Evolutionary conservation across 2,888 invertebrate species (phyloP).

Genomic region (Ganaspis brasiliensis): DNA sequence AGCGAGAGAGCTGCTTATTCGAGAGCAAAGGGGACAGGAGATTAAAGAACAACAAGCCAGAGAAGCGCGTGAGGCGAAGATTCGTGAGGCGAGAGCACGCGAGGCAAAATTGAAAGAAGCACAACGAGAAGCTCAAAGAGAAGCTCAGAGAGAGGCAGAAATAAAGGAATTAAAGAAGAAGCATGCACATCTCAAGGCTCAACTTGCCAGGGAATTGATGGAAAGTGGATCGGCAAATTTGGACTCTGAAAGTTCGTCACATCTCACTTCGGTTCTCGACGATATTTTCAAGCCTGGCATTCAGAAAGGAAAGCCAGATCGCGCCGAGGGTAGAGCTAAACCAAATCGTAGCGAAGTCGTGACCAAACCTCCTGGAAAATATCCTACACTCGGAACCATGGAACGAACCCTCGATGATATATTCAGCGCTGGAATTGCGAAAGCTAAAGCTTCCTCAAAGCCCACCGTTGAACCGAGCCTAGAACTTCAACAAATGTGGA

Average conservation of each 20-base stretch:
- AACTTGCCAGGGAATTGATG: conserved; percentile 1
- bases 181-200: conserved; percentile 11
- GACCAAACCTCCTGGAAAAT: conserved; percentile 3
- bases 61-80: conserved; percentile 1
- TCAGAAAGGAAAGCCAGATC: not conserved
- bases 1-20: not conserved
- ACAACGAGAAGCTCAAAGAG: conserved; percentile 6
- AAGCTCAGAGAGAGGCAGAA: conserved; percentile 17
- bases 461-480: conserved; percentile 47
- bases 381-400: conserved; percentile 38
- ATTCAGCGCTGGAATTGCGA: conserved; percentile 72
- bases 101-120: conserved; percentile 14
- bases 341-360: conserved; percentile 9
- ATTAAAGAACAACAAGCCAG: not conserved
- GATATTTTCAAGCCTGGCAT: conserved; percentile 26
- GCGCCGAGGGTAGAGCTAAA: not conserved
- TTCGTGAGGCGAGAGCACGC: not conserved
- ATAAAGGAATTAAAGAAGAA: conserved; percentile 10
- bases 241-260: not conserved
- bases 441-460: conserved; percentile 61
- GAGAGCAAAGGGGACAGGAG: not conserved
- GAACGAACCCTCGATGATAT: conserved; percentile 69
- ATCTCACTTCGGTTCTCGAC: conserved; percentile 3
- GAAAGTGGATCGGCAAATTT: conserved; percentile 4
- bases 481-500: conserved; percentile 65